Conservation (phyloP, 2,797 vertebrate genomes). For the Pseudopleuronectes americanus region DNA sequence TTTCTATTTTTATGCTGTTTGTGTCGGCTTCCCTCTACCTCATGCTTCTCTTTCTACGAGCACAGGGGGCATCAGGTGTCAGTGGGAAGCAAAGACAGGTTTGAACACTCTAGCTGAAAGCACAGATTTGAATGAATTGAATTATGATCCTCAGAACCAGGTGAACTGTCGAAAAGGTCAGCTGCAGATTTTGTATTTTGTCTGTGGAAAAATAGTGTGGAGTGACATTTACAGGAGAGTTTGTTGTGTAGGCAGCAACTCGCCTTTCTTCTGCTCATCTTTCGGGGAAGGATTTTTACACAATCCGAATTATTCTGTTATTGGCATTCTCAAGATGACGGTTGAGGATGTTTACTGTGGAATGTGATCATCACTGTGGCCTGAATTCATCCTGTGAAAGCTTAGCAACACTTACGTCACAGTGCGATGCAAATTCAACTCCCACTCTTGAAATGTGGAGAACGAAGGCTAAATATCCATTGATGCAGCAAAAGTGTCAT, state of each 20-base stretch:
- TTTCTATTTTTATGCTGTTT: constrained; percentile 28
- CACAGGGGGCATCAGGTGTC: constrained; percentile 58
- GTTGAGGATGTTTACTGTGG: constrained; percentile 17
- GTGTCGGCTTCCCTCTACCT: constrained; percentile 4
- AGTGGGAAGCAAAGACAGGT: constrained; percentile 7
- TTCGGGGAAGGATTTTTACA: not conserved
- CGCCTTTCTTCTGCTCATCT: not conserved
- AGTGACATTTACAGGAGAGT: constrained; percentile 36
- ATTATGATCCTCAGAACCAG: not conserved
- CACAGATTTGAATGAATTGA: constrained; percentile 24
- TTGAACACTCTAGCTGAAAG: constrained; percentile 13
- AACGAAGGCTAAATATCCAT: constrained; percentile 20
- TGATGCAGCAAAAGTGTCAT: constrained; percentile 41
- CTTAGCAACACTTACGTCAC: constrained; percentile 56
- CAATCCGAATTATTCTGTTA: not conserved
- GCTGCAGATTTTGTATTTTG: constrained; percentile 38
- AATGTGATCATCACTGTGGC: constrained; percentile 18
- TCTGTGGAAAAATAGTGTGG: constrained; percentile 24
- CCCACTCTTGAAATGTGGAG: constrained; percentile 43
- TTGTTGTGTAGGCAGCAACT: constrained; percentile 17
- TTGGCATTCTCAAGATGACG: not conserved
- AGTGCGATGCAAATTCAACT: constrained; percentile 58
- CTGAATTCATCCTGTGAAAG: constrained; percentile 30
- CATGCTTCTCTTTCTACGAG: constrained; percentile 20
- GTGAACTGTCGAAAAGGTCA: constrained; percentile 36